A percentile compares a stretch with the other conserved stretches of the same genome.
phyloP scores from a whole-genome alignment of 2,113 vertebrate genomes.

The Diadophis punctatus region DNA sequence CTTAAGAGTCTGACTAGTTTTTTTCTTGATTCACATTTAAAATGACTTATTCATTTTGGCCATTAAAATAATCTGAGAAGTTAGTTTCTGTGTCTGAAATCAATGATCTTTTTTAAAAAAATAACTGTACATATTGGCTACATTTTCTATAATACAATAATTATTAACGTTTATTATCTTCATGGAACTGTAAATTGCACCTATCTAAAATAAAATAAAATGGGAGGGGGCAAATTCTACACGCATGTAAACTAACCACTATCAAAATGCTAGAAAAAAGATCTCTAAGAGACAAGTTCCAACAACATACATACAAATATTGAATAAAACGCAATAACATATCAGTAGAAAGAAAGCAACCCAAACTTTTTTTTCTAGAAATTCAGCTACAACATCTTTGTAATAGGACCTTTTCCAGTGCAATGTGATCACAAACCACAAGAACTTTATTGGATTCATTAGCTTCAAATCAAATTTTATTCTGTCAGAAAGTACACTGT shows the following conservation, averaged over 20 bases:
- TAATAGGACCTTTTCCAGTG: slow-evolving; percentile 28
- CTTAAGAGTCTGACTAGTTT: slow-evolving; percentile 27
- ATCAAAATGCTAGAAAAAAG: background rate
- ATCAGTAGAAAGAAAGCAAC: slow-evolving; percentile 31
- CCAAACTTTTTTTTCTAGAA: slow-evolving; percentile 41
- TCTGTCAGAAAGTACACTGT: slow-evolving; percentile 56
- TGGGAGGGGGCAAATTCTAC: background rate
- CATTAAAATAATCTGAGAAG: slow-evolving; percentile 29
- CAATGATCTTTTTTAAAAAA: slow-evolving; percentile 9
- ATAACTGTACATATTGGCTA: background rate
- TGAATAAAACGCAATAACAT: slow-evolving; percentile 37
- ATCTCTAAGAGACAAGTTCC: background rate
- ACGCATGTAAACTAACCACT: slow-evolving; percentile 6
- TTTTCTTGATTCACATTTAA: slow-evolving; percentile 43
- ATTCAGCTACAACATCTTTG: slow-evolving; percentile 34
- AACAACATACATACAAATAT: slow-evolving; percentile 16
- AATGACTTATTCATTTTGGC: slow-evolving; percentile 45
- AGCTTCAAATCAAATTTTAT: slow-evolving; percentile 52
- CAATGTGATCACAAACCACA: slow-evolving; percentile 38
- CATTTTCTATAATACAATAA: slow-evolving; percentile 8
- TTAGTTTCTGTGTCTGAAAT: slow-evolving; percentile 34
- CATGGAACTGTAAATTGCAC: slow-evolving; percentile 59
- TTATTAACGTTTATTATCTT: slow-evolving; percentile 23
- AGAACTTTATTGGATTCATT: slow-evolving; percentile 35
- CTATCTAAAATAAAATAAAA: slow-evolving; percentile 44